These are phyloP conservation scores for Podotricha telesiphe DNA, from an alignment of 2,888 invertebrate genomes.

Conservation along the genomic window DNA sequence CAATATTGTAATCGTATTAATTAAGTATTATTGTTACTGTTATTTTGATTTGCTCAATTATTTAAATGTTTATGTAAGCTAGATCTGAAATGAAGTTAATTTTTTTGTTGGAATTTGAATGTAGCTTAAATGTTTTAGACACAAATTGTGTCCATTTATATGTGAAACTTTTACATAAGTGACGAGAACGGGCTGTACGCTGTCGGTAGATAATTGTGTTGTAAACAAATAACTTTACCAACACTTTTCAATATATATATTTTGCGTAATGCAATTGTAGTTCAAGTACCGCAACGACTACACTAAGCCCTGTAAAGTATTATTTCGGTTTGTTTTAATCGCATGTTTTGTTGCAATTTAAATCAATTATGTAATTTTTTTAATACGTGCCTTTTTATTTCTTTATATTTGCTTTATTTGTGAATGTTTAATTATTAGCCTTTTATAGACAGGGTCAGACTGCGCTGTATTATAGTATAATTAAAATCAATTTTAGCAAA, in stretches of 20 bases:
- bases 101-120: constrained; percentile 55
- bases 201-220: background rate
- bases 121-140: constrained; percentile 38
- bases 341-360: constrained; percentile 13
- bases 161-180: constrained; percentile 17
- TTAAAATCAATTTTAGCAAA: constrained; percentile 73
- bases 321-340: background rate
- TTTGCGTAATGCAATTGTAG: background rate
- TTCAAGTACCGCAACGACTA: background rate
- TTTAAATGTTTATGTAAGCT: constrained; percentile 76
- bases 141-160: constrained; percentile 14
- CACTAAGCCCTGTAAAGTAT: background rate
- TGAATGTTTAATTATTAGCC: constrained; percentile 59
- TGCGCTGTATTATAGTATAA: constrained; percentile 74
- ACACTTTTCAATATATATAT: constrained; percentile 3
- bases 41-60: constrained; percentile 83
- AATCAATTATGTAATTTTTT: constrained; percentile 9
- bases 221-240: background rate
- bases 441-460: constrained; percentile 79
- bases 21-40: constrained; percentile 77
- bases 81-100: constrained; percentile 68
- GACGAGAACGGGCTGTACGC: constrained; percentile 10
- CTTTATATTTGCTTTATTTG: constrained; percentile 31
- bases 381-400: constrained; percentile 34
- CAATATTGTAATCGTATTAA: constrained; percentile 70